Percentiles rank a stretch among this genome's conserved stretches.
Evolutionary conservation across 1,140 invertebrate species (phyloP).

Genomic region (Venustaconcha ellipsiformis): DNA sequence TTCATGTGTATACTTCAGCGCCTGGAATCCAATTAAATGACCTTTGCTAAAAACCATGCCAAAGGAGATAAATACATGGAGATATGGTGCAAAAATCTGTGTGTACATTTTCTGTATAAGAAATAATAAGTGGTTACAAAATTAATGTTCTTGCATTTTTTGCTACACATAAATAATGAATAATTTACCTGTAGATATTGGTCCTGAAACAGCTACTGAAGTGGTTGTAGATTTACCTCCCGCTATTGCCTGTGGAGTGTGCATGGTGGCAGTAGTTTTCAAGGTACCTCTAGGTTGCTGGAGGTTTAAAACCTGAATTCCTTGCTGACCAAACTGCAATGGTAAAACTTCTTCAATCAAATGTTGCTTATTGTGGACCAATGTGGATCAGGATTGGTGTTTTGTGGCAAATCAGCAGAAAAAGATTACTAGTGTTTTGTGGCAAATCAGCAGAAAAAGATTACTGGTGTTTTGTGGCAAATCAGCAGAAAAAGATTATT

Average conservation of each 20-base stretch:
- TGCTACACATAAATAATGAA: background rate
- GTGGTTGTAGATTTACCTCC: conserved; percentile 20
- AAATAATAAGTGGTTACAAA: too few relatives aligned
- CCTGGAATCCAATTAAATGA: too few relatives aligned
- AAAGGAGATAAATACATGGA: too few relatives aligned
- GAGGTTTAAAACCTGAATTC: conserved; percentile 44
- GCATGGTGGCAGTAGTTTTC: conserved; percentile 34
- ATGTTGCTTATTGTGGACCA: conserved; percentile 2
- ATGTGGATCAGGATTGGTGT: background rate
- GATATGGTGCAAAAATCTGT: too few relatives aligned
- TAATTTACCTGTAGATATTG: conserved; percentile 33
- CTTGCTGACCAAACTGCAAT: conserved; percentile 69
- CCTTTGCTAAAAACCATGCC: too few relatives aligned
- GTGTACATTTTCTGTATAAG: too few relatives aligned
- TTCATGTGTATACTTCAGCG: too few relatives aligned
- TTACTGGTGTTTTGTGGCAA: too few relatives aligned
- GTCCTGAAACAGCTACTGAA: conserved; percentile 18
- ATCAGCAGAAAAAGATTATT: too few relatives aligned
- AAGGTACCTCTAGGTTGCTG: conserved; percentile 42
- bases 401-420: too few relatives aligned
- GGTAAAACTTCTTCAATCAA: background rate
- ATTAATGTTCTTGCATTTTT: background rate
- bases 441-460: too few relatives aligned
- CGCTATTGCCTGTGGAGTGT: conserved; percentile 26
- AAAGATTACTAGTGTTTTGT: too few relatives aligned